Evolutionary conservation across 2,113 vertebrate species (phyloP), one percentile per base, ranked within the genome.

Genomic region (Saguinus midas): DNA sequence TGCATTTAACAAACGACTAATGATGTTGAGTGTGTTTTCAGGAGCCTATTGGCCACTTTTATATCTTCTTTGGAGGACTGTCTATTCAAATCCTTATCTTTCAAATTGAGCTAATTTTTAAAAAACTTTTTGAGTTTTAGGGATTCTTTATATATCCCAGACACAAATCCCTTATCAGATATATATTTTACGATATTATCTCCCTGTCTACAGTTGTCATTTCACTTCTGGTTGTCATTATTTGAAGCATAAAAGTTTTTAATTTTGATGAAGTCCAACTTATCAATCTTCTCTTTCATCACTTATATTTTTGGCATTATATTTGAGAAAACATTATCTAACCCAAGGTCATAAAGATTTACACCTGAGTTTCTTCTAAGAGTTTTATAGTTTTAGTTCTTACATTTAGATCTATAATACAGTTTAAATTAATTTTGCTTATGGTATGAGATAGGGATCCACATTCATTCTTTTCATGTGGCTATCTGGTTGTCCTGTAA

Each of bases 391-490:
- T 81, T 87, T 80, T 45, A 68, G 25, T 83, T 94, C 76, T 96
- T 82, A 81, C 7, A 43, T 43, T 57, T 58, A 78, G 52, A n/a
- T 40, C 32, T 78, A 40, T 43, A 32, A 58, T 73, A 48, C 16
- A 50, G 45, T 86, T 84, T 76, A 57, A 92, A 29, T 68, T 90
- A 40, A 68, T 29, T 92, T 66, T 75, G 14, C 78, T 87, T 90
- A 55, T 72, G n/a, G 37, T 90, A 29, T 72, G 68, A 78, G 32
- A 4, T 72, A 58, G 61, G 45, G 45, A 64, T 90, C 21, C 68
- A 83, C 50, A 83, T 72, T 89, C 48, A 81, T 70, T 95, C 55
- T 93, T 96, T 93, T 68, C 68, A 68, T 68, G 57, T 85, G 61
- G 37, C 12, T 70, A 73, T 61, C 9, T 8, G 29, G 13, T 48